A percentile compares a stretch with the other conserved stretches of the same genome.
Evolutionary conservation across 2,113 vertebrate genomes (phyloP).

Genomic region (Hydropotes inermis): DNA sequence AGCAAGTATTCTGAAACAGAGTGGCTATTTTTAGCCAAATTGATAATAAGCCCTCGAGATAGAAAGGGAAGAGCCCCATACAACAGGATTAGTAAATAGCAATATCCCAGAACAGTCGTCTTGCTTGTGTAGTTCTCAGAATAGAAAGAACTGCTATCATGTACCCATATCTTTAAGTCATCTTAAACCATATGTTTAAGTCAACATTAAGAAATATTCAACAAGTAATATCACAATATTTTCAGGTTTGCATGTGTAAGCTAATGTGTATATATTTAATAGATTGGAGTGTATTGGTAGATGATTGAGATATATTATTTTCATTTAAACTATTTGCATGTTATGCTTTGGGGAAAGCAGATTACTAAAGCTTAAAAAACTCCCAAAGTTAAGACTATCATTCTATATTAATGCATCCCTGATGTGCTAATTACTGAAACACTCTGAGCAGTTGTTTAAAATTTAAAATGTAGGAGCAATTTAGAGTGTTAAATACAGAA

Average conservation of each 20-base stretch:
- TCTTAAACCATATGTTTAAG: background rate
- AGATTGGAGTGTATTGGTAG: background rate
- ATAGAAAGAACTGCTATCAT: background rate
- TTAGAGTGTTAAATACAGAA: slow-evolving; percentile 67
- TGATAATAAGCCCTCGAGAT: background rate
- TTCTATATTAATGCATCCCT: slow-evolving; percentile 43
- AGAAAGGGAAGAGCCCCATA: background rate
- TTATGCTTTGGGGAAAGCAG: background rate
- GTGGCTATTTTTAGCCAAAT: background rate
- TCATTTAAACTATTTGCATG: slow-evolving; percentile 39
- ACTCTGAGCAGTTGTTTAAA: slow-evolving; percentile 50
- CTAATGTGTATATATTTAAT: background rate
- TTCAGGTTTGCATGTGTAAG: background rate
- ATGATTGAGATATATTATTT: slow-evolving; percentile 26
- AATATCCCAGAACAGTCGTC: background rate
- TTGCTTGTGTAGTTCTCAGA: background rate
- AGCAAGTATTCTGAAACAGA: background rate
- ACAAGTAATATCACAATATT: background rate
- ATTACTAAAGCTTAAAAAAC: slow-evolving; percentile 34
- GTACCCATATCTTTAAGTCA: background rate
- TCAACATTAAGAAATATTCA: background rate
- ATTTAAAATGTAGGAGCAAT: slow-evolving; percentile 55
- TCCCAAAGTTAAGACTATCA: slow-evolving; percentile 9
- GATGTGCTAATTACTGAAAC: slow-evolving; percentile 57
- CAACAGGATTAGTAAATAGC: background rate